Percentiles rank a stretch among this genome's conserved stretches.
Conservation (phyloP, 2,113 vertebrate genomes). For the Madoqua kirkii region DNA sequence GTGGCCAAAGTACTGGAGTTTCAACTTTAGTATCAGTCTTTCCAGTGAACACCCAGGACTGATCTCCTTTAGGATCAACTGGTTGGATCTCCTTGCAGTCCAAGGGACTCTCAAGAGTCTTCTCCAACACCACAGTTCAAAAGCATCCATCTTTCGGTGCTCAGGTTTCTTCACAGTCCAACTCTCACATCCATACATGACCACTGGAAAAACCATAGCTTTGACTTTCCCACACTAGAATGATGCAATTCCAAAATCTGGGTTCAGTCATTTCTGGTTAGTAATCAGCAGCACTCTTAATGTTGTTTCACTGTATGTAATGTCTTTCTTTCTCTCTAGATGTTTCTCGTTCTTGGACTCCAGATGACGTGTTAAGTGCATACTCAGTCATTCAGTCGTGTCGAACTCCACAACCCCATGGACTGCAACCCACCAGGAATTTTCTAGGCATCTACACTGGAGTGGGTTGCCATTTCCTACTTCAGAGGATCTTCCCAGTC, state of each 20-base stretch:
- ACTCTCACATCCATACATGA: too few relatives aligned
- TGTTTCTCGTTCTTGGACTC: not conserved
- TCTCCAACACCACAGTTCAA: too few relatives aligned
- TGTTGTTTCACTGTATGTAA: not conserved
- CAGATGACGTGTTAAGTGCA: not conserved
- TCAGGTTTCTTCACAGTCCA: too few relatives aligned
- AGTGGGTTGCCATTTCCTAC: not conserved
- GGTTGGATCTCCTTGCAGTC: too few relatives aligned
- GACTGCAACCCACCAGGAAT: not conserved
- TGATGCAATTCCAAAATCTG: not conserved
- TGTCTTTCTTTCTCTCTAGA: not conserved
- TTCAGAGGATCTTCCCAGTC: not conserved
- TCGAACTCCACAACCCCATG: not conserved
- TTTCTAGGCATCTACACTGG: not conserved
- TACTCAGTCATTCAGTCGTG: not conserved
- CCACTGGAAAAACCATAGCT: too few relatives aligned
- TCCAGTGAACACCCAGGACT: too few relatives aligned
- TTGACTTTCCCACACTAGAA: not conserved
- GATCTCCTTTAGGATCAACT: too few relatives aligned
- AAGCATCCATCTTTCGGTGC: fast-evolving
- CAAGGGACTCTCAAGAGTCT: too few relatives aligned
- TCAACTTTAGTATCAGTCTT: too few relatives aligned
- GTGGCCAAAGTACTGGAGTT: too few relatives aligned
- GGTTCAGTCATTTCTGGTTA: not conserved
- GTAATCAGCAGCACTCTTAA: not conserved